phyloP scores from a whole-genome alignment of 2,797 vertebrate genomes.

The Masticophis lateralis region DNA sequence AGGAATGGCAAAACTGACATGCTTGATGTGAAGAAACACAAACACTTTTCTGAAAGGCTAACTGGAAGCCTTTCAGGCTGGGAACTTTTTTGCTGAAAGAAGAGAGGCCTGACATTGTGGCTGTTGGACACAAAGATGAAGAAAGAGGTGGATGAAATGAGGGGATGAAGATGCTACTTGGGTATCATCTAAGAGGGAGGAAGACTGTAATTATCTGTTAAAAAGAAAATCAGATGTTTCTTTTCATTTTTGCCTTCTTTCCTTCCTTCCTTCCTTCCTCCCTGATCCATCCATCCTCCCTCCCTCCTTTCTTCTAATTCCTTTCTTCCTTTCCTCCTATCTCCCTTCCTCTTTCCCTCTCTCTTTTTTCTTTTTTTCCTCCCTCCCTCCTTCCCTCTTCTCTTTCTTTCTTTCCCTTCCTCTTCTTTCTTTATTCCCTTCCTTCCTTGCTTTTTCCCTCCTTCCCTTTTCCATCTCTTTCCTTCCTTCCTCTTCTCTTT shows the following conservation, averaged over 20 bases:
- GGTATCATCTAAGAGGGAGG: not conserved
- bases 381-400: no score
- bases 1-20: not conserved
- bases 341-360: no score
- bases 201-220: not conserved
- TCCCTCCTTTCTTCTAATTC: no score
- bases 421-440: not conserved
- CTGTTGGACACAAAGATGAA: not conserved
- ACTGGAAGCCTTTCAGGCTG: not conserved
- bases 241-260: not conserved
- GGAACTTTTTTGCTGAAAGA: not conserved
- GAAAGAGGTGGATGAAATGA: not conserved
- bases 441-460: not conserved
- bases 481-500: not conserved
- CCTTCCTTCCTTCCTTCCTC: not conserved
- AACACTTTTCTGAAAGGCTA: not conserved
- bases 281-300: not conserved
- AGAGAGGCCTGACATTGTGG: not conserved
- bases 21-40: not conserved
- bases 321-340: no score
- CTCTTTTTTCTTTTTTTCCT: not conserved
- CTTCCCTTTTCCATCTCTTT: rapidly evolving
- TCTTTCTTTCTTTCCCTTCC: no score
- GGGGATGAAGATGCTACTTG: not conserved
- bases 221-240: not conserved